A percentile compares a stretch with the other conserved stretches of the same genome.
Conservation (phyloP, 1,140 invertebrate species). For the Arion vulgaris region DNA sequence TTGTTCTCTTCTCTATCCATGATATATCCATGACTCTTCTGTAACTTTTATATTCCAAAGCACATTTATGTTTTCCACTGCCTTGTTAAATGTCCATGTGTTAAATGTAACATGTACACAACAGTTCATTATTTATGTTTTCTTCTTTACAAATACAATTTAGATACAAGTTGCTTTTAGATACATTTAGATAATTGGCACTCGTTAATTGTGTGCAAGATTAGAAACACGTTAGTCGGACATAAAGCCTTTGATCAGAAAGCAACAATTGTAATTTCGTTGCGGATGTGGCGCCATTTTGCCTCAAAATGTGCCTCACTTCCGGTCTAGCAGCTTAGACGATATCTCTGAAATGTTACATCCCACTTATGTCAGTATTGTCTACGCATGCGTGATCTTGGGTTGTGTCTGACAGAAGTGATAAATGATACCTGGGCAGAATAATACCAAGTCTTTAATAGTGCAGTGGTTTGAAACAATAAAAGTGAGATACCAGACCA, state of each 20-base stretch:
- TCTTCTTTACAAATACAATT: too few relatives aligned
- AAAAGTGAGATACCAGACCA: not conserved
- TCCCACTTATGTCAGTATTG: slow-evolving; percentile 10
- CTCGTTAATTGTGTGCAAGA: not conserved
- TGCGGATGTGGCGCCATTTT: not conserved
- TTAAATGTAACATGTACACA: too few relatives aligned
- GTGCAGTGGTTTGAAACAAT: slow-evolving; percentile 5
- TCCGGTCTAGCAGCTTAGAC: not conserved
- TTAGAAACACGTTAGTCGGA: not conserved
- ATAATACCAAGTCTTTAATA: not conserved
- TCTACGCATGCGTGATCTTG: not conserved
- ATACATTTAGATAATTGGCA: too few relatives aligned
- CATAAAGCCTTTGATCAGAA: not conserved
- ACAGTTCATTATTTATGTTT: too few relatives aligned
- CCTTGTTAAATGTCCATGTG: too few relatives aligned
- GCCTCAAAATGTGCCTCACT: not conserved
- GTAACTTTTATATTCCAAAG: too few relatives aligned
- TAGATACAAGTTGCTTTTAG: too few relatives aligned
- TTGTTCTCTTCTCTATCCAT: too few relatives aligned
- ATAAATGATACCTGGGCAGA: not conserved
- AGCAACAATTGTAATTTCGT: not conserved
- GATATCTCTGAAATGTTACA: slow-evolving; percentile 13
- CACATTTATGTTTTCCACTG: too few relatives aligned
- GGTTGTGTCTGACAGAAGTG: not conserved
- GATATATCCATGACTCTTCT: too few relatives aligned